Conservation (phyloP, 2,888 invertebrate genomes). For the Drosophila neutralis region DNA sequence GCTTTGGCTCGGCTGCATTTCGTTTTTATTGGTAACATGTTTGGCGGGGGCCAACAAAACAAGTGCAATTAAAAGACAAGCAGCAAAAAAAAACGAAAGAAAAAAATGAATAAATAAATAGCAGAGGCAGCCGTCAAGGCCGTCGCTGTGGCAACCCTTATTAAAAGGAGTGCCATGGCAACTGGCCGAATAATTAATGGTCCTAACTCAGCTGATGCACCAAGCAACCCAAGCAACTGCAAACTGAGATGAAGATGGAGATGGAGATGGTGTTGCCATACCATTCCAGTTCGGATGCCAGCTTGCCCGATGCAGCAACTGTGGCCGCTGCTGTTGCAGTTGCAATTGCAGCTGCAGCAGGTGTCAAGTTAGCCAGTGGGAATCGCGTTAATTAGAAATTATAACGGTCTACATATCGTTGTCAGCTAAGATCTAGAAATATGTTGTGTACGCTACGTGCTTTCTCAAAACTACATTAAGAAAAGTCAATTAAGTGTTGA, state of each 20-base stretch:
- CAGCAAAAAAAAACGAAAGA: slow-evolving; percentile 9
- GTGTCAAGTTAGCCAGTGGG: slow-evolving; percentile 62
- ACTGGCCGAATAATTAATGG: neutral
- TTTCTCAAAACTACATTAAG: slow-evolving; percentile 9
- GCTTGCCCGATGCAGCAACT: slow-evolving; percentile 12
- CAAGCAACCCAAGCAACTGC: neutral
- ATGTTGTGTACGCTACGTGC: neutral
- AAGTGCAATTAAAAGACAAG: slow-evolving; percentile 45
- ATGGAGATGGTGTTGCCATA: neutral
- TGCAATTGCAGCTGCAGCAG: slow-evolving; percentile 40
- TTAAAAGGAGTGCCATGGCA: neutral
- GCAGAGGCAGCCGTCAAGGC: slow-evolving; percentile 36
- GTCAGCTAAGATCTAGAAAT: slow-evolving; percentile 43
- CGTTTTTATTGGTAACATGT: slow-evolving; percentile 79
- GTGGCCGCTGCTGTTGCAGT: slow-evolving; percentile 5
- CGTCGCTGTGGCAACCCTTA: slow-evolving; percentile 24
- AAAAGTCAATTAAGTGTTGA: slow-evolving; percentile 23
- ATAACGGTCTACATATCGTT: slow-evolving; percentile 56
- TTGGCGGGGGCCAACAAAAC: slow-evolving; percentile 47
- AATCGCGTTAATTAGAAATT: slow-evolving; percentile 68
- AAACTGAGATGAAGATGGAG: neutral
- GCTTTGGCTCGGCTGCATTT: slow-evolving; percentile 54
- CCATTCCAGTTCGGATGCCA: slow-evolving; percentile 22
- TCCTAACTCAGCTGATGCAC: neutral
- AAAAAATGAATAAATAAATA: slow-evolving; percentile 17